These are phyloP conservation scores for Goniozus legneri DNA, from an alignment of 1,140 invertebrate species.

Conservation along the genomic window DNA sequence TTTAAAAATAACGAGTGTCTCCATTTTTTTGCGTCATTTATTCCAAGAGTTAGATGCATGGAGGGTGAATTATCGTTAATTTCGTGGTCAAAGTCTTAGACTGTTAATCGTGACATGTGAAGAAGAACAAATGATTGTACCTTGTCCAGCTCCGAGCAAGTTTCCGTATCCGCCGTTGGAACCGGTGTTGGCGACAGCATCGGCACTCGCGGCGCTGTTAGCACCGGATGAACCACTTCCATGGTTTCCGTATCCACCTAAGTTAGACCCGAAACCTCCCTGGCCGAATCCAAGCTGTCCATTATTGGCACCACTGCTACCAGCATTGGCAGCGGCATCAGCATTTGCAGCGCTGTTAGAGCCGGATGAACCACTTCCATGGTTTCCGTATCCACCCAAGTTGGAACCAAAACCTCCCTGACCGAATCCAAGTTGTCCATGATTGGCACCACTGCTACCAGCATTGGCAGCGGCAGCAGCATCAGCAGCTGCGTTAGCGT, in stretches of 20 bases:
- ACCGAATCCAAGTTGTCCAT: too few species aligned
- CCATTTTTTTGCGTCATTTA: too few species aligned
- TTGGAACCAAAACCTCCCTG: neutral
- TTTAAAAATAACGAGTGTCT: too few species aligned
- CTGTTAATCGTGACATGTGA: neutral
- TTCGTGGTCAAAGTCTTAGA: too few species aligned
- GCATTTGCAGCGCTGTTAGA: conserved; percentile 8
- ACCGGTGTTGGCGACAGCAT: neutral
- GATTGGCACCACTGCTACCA: too few species aligned
- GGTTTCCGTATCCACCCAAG: neutral
- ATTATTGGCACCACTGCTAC: conserved; percentile 2
- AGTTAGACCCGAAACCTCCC: neutral
- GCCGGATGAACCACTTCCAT: conserved; percentile 5
- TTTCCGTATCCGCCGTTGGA: conserved; percentile 6
- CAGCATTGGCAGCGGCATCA: conserved; percentile 15
- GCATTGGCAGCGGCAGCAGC: neutral
- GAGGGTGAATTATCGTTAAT: too few species aligned
- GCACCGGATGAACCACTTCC: neutral
- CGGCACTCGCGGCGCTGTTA: neutral
- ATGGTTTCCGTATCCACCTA: neutral
- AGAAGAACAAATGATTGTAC: neutral
- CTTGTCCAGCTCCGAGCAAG: conserved; percentile 3
- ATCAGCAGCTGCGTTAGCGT: neutral
- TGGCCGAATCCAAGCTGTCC: neutral
- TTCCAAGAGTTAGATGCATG: too few species aligned